phyloP scores from a whole-genome alignment of 2,888 invertebrate species.

The Drosophila diplacantha region DNA sequence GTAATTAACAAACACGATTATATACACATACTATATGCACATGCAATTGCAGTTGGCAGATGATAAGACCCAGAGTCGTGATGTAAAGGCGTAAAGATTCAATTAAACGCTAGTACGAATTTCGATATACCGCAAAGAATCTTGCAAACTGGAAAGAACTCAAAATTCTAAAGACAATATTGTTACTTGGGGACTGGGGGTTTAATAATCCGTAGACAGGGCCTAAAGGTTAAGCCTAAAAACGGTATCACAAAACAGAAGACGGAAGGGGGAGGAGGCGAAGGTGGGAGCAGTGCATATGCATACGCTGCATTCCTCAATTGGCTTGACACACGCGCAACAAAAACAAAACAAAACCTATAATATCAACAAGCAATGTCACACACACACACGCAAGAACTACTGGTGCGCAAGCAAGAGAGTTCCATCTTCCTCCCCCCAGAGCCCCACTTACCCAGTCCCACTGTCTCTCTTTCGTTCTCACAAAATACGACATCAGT shows the following conservation, averaged over 20 bases:
- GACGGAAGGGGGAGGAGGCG: not conserved
- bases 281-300: slow-evolving; percentile 5
- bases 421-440: slow-evolving; percentile 1
- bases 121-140: slow-evolving; percentile 12
- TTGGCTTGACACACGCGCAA: slow-evolving; percentile 66
- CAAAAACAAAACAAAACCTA: slow-evolving; percentile 43
- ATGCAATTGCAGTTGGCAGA: slow-evolving; percentile 20
- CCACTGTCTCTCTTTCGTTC: slow-evolving; percentile 8
- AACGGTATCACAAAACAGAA: slow-evolving; percentile 9
- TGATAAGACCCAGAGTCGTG: slow-evolving; percentile 33
- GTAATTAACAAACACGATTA: slow-evolving; percentile 28
- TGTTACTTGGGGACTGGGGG: not conserved
- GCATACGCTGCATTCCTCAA: slow-evolving; percentile 59
- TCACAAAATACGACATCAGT: slow-evolving; percentile 18
- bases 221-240: slow-evolving; percentile 15
- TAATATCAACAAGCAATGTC: slow-evolving; percentile 53
- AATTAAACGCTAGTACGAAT: slow-evolving; percentile 21
- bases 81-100: slow-evolving; percentile 29
- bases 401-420: slow-evolving; percentile 9
- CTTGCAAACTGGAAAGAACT: not conserved
- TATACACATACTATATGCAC: slow-evolving; percentile 13
- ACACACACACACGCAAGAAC: slow-evolving; percentile 26
- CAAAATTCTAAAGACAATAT: not conserved
- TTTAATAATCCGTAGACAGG: not conserved
- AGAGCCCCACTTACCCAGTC: slow-evolving; percentile 2